These are phyloP conservation scores for Stenurella melanura DNA, from an alignment of 2,888 invertebrate species.

Conservation along the genomic window DNA sequence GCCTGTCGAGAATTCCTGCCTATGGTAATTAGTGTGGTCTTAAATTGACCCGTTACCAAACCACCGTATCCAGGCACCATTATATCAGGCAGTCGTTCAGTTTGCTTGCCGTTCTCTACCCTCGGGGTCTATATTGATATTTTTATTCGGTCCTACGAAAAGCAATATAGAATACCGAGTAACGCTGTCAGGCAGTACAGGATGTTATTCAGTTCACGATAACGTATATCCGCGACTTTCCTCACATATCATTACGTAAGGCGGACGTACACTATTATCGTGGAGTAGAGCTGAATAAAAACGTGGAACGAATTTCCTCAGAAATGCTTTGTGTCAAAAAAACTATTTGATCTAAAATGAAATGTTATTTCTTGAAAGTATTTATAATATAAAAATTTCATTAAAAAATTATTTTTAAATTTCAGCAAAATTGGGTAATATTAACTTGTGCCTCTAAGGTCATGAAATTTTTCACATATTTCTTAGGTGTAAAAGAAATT, in stretches of 20 bases:
- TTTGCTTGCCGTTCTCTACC: neutral
- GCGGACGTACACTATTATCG: too few species aligned
- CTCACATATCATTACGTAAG: neutral
- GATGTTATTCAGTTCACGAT: constrained; percentile 7
- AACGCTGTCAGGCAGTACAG: neutral
- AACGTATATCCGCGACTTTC: neutral
- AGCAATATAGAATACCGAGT: neutral
- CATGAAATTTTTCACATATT: too few species aligned
- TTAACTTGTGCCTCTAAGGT: too few species aligned
- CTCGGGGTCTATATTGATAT: neutral
- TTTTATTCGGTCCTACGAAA: neutral
- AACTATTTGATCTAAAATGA: too few species aligned
- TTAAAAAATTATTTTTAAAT: too few species aligned
- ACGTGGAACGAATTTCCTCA: neutral
- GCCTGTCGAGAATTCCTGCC: constrained; percentile 4
- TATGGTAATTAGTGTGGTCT: constrained; percentile 1
- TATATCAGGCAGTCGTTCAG: neutral
- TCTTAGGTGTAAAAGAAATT: too few species aligned
- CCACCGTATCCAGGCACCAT: constrained; percentile 4
- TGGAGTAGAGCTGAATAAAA: too few species aligned
- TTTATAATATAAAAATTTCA: too few species aligned
- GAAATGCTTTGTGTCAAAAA: neutral
- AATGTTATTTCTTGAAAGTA: too few species aligned
- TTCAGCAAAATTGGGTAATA: too few species aligned
- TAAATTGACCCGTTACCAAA: constrained; percentile 1